Evolutionary conservation across 1,140 invertebrate species (phyloP).

Genomic region (Galendromus occidentalis): DNA sequence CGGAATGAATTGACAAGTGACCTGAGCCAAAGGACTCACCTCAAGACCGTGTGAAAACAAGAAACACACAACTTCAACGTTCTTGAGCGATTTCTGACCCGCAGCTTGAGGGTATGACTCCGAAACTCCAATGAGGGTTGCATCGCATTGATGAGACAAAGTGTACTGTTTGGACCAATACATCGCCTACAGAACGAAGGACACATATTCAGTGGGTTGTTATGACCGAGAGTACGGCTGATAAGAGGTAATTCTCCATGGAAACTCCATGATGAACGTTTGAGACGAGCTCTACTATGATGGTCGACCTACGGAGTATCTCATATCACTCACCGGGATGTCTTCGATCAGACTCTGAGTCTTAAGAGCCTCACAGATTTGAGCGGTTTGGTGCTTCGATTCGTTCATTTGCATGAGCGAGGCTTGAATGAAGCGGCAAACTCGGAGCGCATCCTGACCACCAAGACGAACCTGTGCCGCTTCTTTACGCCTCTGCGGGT

Average conservation of each 20-base stretch:
- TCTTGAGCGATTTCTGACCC: neutral
- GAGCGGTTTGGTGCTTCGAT: neutral
- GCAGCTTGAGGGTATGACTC: neutral
- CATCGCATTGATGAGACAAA: neutral
- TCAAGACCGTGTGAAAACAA: neutral
- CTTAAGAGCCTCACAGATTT: neutral
- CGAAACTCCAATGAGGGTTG: neutral
- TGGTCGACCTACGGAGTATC: no score
- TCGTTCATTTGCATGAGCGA: neutral
- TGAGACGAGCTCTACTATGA: no score
- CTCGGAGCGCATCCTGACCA: neutral
- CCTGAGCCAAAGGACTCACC: neutral
- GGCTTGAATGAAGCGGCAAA: neutral
- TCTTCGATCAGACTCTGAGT: neutral
- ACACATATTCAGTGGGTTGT: no score
- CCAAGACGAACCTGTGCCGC: neutral
- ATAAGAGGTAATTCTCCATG: no score
- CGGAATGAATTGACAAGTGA: no score
- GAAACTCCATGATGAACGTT: no score
- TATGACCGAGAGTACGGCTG: no score
- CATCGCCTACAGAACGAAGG: neutral
- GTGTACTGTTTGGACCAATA: neutral
- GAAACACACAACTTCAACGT: constrained; percentile 8
- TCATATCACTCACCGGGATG: neutral
- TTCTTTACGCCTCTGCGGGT: neutral